phyloP scores from a whole-genome alignment of 1,140 invertebrate species.

The Rhagoletis pomonella region DNA sequence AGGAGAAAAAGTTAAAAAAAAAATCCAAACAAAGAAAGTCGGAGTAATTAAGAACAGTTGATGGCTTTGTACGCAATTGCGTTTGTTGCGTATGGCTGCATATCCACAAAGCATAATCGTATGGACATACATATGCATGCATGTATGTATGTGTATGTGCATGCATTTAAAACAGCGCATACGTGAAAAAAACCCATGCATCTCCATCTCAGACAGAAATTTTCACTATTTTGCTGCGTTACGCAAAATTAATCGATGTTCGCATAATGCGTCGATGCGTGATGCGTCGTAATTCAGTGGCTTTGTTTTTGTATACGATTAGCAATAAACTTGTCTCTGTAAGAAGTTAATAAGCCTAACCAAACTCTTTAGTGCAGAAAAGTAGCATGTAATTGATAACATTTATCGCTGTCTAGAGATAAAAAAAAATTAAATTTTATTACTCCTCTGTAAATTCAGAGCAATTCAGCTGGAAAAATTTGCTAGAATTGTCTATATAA shows the following conservation, averaged over 20 bases:
- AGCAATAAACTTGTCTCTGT: neutral
- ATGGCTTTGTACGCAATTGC: neutral
- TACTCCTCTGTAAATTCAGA: no score
- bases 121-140: neutral
- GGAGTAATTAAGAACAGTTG: conserved; percentile 41
- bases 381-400: neutral
- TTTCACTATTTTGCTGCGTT: neutral
- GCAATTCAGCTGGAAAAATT: no score
- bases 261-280: neutral
- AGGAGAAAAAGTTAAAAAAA: neutral
- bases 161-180: neutral
- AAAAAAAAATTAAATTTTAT: neutral
- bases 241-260: neutral
- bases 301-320: neutral
- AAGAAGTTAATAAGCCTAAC: neutral
- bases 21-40: conserved; percentile 1
- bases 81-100: neutral
- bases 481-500: no score
- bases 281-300: neutral
- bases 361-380: neutral
- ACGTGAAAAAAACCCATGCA: neutral
- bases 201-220: neutral
- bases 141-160: neutral
- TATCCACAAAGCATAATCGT: neutral
- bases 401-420: no score